Percentiles rank a stretch among this genome's conserved stretches.
Conservation (phyloP, 2,797 vertebrate species). For the Amphiprion clarkii region DNA sequence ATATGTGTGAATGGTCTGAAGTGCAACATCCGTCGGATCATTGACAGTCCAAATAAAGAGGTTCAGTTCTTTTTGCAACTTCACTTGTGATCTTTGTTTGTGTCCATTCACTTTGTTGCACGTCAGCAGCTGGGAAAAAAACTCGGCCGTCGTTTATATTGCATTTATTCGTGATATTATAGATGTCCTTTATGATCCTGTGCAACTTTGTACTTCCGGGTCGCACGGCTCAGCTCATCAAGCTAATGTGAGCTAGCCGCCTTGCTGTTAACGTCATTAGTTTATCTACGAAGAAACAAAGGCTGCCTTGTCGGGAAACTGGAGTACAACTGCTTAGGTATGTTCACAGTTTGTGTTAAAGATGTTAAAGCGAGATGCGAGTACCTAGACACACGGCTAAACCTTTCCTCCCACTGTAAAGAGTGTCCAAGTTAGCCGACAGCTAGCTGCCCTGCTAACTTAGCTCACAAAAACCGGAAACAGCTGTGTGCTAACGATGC, state of each 20-base stretch:
- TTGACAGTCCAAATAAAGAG: slow-evolving; percentile 85
- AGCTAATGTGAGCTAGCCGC: slow-evolving; percentile 58
- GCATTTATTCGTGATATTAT: background rate
- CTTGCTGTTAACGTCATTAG: slow-evolving; percentile 50
- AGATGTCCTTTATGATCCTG: too few relatives aligned
- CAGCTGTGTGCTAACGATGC: slow-evolving; percentile 49
- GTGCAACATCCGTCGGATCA: slow-evolving; percentile 77
- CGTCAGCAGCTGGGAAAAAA: background rate
- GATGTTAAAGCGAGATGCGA: background rate
- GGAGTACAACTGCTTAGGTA: slow-evolving; percentile 42
- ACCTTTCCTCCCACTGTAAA: background rate
- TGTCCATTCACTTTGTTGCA: slow-evolving; percentile 4
- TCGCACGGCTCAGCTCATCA: slow-evolving; percentile 20
- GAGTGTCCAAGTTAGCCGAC: slow-evolving; percentile 50
- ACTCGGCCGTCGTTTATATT: background rate
- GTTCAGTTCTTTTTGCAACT: slow-evolving; percentile 83
- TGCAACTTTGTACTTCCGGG: slow-evolving; percentile 69
- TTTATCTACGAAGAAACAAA: slow-evolving; percentile 43
- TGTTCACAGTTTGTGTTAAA: background rate
- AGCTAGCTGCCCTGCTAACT: slow-evolving; percentile 53
- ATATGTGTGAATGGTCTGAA: slow-evolving; percentile 83
- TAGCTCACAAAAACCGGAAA: slow-evolving; percentile 20
- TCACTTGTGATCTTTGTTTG: slow-evolving; percentile 56
- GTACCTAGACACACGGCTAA: background rate
- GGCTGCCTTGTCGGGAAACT: slow-evolving; percentile 16